Evolutionary conservation across 2,113 vertebrate genomes (phyloP).

Genomic region (Falcunculus frontatus): DNA sequence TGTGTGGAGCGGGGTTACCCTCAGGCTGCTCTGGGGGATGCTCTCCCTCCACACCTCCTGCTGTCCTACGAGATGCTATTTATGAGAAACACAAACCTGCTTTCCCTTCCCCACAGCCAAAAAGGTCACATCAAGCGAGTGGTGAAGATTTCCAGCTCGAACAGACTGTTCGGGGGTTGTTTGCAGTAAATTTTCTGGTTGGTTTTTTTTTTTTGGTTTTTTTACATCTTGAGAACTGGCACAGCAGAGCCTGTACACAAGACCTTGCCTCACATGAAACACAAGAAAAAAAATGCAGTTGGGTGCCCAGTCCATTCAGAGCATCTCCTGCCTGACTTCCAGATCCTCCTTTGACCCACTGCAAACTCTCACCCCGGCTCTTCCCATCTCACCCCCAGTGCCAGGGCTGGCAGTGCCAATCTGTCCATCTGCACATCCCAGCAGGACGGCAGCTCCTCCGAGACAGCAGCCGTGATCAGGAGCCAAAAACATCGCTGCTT

Average conservation of each 20-base stretch:
- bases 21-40: neutral
- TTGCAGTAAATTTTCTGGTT: neutral
- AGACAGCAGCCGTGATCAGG: neutral
- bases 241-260: neutral
- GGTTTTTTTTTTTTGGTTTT: neutral
- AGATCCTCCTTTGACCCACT: neutral
- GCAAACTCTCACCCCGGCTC: neutral
- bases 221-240: neutral
- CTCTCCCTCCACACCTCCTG: neutral
- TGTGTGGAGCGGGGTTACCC: fast-evolving
- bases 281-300: neutral
- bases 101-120: neutral
- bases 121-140: neutral
- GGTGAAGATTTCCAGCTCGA: neutral
- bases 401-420: neutral
- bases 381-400: fast-evolving
- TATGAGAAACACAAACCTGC: neutral
- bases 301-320: neutral
- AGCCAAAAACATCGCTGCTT: neutral
- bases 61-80: neutral
- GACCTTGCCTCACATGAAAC: neutral
- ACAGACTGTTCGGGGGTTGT: conserved; percentile 42
- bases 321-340: neutral
- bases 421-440: neutral
- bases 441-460: neutral